Evolutionary conservation across 2,113 vertebrate genomes (phyloP).

Genomic region (Cyprinus carpio): DNA sequence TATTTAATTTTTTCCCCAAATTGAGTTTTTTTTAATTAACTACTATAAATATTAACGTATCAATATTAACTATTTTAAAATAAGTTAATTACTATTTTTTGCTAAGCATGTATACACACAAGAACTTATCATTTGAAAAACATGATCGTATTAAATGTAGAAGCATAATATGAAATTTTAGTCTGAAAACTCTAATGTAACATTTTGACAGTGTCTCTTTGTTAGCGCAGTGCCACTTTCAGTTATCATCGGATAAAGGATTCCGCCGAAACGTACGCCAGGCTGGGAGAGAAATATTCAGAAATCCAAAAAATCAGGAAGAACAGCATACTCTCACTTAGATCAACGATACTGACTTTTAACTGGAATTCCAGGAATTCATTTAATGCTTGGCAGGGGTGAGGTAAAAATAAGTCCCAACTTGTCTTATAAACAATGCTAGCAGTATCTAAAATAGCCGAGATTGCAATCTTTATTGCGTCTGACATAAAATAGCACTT

Average conservation of each 20-base stretch:
- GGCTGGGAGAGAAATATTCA: conserved; percentile 29
- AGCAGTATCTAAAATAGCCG: conserved; percentile 1
- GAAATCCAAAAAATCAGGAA: conserved; percentile 52
- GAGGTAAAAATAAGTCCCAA: conserved; percentile 14
- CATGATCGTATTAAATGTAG: neutral
- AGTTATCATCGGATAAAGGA: conserved; percentile 7
- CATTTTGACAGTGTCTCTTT: neutral
- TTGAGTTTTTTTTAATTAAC: no score
- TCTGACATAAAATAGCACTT: neutral
- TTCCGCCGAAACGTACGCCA: neutral
- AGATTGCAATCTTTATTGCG: neutral
- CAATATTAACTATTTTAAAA: no score
- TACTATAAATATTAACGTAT: no score
- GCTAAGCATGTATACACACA: neutral
- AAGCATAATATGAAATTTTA: neutral
- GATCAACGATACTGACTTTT: conserved; percentile 46
- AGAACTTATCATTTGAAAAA: neutral
- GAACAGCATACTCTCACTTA: conserved; percentile 31
- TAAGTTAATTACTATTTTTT: neutral
- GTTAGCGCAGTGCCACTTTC: neutral
- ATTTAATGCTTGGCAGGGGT: conserved; percentile 37
- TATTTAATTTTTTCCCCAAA: no score
- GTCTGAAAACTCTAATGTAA: neutral
- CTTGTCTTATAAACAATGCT: conserved; percentile 42
- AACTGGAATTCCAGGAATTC: conserved; percentile 50